phyloP scores from a whole-genome alignment of 2,797 vertebrate genomes.

The Syngnathus rostellatus region DNA sequence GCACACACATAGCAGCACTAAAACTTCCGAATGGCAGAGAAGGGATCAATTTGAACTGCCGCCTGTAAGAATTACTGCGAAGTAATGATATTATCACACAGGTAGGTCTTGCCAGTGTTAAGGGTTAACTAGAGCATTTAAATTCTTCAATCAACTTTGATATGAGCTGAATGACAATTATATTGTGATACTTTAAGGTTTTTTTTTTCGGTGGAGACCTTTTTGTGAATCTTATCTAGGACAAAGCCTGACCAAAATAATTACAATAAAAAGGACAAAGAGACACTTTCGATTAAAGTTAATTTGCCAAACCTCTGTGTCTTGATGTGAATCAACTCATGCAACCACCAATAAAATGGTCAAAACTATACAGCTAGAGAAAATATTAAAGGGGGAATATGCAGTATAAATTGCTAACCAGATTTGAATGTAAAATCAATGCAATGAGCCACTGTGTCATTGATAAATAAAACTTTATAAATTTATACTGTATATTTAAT shows the following conservation, averaged over 20 bases:
- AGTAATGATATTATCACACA: conserved; percentile 63
- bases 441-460: too few species aligned
- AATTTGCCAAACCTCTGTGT: not conserved
- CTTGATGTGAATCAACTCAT: not conserved
- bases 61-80: conserved; percentile 68
- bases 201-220: conserved; percentile 30
- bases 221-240: conserved; percentile 49
- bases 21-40: conserved; percentile 68
- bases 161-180: conserved; percentile 44
- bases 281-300: not conserved
- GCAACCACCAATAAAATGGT: not conserved
- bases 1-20: conserved; percentile 71
- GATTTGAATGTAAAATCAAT: too few species aligned
- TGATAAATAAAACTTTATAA: too few species aligned
- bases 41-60: conserved; percentile 68
- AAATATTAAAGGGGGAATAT: not conserved
- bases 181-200: conserved; percentile 29
- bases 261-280: conserved; percentile 4
- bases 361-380: not conserved
- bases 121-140: conserved; percentile 69
- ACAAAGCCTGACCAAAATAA: conserved; percentile 13
- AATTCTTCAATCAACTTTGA: conserved; percentile 73
- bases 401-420: too few species aligned
- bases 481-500: not conserved
- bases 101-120: conserved; percentile 50